Conservation (phyloP, 2,888 invertebrate species). For the Euplagia quadripunctaria region DNA sequence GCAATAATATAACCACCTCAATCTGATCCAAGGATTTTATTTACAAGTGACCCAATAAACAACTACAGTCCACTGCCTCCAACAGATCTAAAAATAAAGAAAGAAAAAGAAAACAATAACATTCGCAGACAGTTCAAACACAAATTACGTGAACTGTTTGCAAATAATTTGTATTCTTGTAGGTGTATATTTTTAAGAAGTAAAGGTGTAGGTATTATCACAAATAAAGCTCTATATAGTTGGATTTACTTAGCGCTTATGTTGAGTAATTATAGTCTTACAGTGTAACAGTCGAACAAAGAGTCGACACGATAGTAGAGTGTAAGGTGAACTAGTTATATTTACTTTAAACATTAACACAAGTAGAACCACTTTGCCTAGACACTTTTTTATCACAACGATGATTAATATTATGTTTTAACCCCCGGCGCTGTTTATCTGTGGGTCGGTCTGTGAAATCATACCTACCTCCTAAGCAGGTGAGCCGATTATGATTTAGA, state of each 20-base stretch:
- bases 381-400: conserved; percentile 13
- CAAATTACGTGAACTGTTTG: no score
- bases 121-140: no score
- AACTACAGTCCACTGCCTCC: no score
- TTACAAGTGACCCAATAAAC: no score
- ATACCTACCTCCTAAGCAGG: neutral
- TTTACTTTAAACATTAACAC: conserved; percentile 13
- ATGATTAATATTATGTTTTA: no score
- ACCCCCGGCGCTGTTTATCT: no score
- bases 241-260: neutral
- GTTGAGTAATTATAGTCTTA: neutral
- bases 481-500: neutral
- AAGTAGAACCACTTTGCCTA: conserved; percentile 13
- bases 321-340: conserved; percentile 36
- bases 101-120: no score
- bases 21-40: no score
- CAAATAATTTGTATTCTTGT: no score
- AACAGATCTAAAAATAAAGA: no score
- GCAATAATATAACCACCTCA: no score
- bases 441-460: neutral
- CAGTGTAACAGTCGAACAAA: conserved; percentile 18
- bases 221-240: no score
- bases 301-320: conserved; percentile 9
- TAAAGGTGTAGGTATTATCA: neutral
- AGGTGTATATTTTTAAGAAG: neutral